phyloP scores from a whole-genome alignment of 2,888 invertebrate genomes.

The Anaspis maculata region DNA sequence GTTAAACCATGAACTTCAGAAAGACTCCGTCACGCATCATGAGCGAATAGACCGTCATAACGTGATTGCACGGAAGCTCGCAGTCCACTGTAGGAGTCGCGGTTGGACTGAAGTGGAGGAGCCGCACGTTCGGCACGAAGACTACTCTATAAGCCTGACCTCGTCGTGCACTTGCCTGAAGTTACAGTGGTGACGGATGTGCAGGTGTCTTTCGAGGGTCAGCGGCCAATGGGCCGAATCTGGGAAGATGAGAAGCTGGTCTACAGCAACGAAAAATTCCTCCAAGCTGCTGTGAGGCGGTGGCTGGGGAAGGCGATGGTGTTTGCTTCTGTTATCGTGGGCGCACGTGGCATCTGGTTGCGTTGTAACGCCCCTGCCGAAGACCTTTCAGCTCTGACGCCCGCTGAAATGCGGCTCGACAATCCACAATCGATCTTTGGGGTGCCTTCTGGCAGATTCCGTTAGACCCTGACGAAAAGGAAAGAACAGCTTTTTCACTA shows the following conservation, averaged over 20 bases:
- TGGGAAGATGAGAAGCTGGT: constrained; percentile 8
- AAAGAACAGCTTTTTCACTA: too few species aligned
- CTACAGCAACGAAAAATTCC: constrained; percentile 16
- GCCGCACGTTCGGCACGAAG: constrained; percentile 10
- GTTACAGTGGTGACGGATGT: constrained; percentile 1
- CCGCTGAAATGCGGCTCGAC: too few species aligned
- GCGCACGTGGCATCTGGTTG: constrained; percentile 23
- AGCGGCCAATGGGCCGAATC: background rate
- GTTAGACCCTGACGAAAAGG: too few species aligned
- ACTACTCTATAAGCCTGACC: constrained; percentile 15
- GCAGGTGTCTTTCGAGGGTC: constrained; percentile 3
- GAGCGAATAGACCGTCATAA: constrained; percentile 13
- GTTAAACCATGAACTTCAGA: constrained; percentile 17
- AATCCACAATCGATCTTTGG: too few species aligned
- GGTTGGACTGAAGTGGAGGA: constrained; percentile 9
- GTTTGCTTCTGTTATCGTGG: constrained; percentile 17
- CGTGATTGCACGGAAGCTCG: constrained; percentile 3
- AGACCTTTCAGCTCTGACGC: too few species aligned
- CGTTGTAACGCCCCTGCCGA: constrained; percentile 7
- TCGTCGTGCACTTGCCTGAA: constrained; percentile 6
- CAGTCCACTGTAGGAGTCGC: background rate
- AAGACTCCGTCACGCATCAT: constrained; percentile 16
- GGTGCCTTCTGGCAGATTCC: too few species aligned
- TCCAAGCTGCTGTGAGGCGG: constrained; percentile 11
- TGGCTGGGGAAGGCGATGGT: constrained; percentile 13